Base-by-base conservation (phyloP, 2,797 vertebrate species). In the Pachyuromys duprasi region DNA sequence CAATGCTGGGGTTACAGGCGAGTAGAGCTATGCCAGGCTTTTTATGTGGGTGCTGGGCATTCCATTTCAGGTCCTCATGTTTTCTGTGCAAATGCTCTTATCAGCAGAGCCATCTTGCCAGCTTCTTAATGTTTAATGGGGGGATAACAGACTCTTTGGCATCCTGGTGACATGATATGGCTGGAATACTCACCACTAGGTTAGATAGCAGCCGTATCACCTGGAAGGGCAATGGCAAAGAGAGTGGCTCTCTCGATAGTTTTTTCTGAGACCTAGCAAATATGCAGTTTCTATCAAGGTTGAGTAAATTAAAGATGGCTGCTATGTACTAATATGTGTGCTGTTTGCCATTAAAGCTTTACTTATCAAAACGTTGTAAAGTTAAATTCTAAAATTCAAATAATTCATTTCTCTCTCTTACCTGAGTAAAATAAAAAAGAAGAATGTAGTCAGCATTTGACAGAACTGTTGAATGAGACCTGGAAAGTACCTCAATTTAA, bases 401-500 rank as follows among this genome's bases (percentile, higher is more conserved):
- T 22, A 36, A 86, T 17, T 88, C 22, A 36, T 8, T 76, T 74
- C 63, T 91, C 24, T 90, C n/a, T 49, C n/a, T 63, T 57, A 70
- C 31, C 3, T 39, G 42, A 81, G 31, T 26, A 17, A 55, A 55
- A 49, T 8, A 39, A 42, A 17, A 55, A 55, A 49, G 11, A 39
- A 42, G 26, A 28, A 55, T 89, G 31, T 57, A 22, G 65, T 67
- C 20, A 67, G n/a, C 86, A 75, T 94, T 88, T 89, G 26, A 94
- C 62, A 31, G 13, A 83, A n/a, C 81, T 83, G 13, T 82, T 84
- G 28, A 26, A 55, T 63, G 76, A 91, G 13, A 78, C 26, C 36
- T 82, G 69, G 24, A 94, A 69, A 91, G 22, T 76, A 75, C 78
- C 83, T 89, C 65, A 89, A 94, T 87, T 84, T 28, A 93, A 87